phyloP scores from a whole-genome alignment of 2,113 vertebrate genomes.

The Petroica traversi region DNA sequence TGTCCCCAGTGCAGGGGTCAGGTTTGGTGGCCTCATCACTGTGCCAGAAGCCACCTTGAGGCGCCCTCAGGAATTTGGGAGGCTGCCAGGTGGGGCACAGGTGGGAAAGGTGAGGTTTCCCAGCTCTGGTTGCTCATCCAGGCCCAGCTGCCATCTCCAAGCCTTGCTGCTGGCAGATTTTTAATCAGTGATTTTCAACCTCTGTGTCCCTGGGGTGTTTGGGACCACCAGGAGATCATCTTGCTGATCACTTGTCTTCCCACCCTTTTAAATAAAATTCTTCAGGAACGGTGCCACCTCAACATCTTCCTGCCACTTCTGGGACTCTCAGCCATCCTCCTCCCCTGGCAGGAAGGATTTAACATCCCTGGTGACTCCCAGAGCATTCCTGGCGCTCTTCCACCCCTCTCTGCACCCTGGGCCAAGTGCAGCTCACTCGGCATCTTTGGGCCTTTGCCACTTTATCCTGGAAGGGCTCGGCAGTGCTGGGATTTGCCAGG shows the following conservation, averaged over 20 bases:
- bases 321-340: fast-evolving
- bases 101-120: not conserved
- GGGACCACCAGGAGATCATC: not conserved
- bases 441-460: not conserved
- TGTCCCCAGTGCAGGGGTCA: fast-evolving
- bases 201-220: not conserved
- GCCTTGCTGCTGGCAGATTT: not conserved
- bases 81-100: not conserved
- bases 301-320: not conserved
- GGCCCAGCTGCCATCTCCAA: not conserved
- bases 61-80: not conserved
- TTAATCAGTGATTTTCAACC: not conserved
- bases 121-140: not conserved
- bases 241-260: not conserved
- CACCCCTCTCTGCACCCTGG: not conserved
- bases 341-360: not conserved
- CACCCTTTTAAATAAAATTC: not conserved
- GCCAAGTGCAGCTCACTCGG: not conserved
- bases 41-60: not conserved
- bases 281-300: fast-evolving
- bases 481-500: not conserved
- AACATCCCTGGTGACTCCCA: not conserved
- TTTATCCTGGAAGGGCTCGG: conserved; percentile 42
- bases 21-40: not conserved
- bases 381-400: not conserved